Evolutionary conservation across 2,113 vertebrate species (phyloP), one percentile per base, ranked within the genome.

Genomic region (Pterophyllum scalare): DNA sequence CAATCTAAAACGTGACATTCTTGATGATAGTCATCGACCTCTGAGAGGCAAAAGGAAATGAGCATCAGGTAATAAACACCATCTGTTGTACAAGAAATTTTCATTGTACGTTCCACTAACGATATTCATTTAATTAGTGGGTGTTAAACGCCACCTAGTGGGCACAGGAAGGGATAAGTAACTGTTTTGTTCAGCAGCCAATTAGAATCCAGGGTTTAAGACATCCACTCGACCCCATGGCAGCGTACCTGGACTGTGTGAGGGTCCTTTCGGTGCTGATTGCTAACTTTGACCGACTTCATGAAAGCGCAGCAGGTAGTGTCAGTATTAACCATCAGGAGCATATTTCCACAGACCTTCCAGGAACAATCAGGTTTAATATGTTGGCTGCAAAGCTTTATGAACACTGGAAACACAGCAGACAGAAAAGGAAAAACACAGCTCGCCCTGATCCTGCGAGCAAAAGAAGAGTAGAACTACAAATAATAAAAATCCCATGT

Each of bases 191-290:
- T 15, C 24, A 49, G 64, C 40, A 26, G 24, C 28, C 64, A 70
- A 24, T 49, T 17, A 12, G 64, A 49, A 70, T 70, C 64, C 22
- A 70, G 40, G n/a, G 15, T 17, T 38, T 49, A 46, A 67, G 46
- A 70, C 40, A 12, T 28, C 15, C 24, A 49, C 0, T 12, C 0
- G 0, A 7, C 43, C 19, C 14, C 22, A 46, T 0, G 64, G 46
- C 46, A 46, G 31, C 31, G 1, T 26, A 15, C 40, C 3, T 67
- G 1, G 9, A 67, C 40, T 49, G 40, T 28, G 65, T 15, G 11
- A 70, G 40, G 0, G 5, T 10, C 40, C 15, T 28, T 49, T 1
- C 26, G 12, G 19, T 6, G 2, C 64, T 67, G 38, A 22, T 26
- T 26, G 22, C 22, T 33, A 26, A 40, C 22, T 28, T 49, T 49